Evolutionary conservation across 2,888 invertebrate genomes (phyloP).

Genomic region (Schizotus pectinicornis): DNA sequence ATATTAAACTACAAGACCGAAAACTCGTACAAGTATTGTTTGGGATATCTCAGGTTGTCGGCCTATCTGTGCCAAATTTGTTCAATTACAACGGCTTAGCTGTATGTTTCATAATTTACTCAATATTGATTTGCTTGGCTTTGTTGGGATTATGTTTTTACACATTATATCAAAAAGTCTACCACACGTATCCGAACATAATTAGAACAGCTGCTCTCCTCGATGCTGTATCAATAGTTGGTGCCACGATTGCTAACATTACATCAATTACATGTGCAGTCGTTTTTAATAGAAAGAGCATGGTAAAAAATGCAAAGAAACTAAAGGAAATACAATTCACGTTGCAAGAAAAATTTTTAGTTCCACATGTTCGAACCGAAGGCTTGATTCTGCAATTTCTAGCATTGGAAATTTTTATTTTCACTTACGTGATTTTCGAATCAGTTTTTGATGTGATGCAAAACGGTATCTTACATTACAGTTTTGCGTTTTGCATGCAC

Average conservation of each 20-base stretch:
- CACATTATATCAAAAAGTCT: conserved; percentile 1
- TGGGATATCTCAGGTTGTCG: not conserved
- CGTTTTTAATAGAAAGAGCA: not conserved
- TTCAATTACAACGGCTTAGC: conserved; percentile 13
- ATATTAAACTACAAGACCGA: not conserved
- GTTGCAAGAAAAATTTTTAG: conserved; percentile 10
- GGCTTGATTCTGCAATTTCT: not conserved
- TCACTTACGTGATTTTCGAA: not conserved
- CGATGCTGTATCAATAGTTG: conserved; percentile 1
- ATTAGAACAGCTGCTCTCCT: conserved; percentile 1
- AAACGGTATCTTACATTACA: not conserved
- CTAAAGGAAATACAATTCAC: conserved; percentile 7
- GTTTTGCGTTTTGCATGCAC: not conserved
- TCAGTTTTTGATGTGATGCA: not conserved
- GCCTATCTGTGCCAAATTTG: conserved; percentile 14
- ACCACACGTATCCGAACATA: not conserved
- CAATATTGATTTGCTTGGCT: conserved; percentile 1
- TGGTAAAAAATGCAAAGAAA: conserved; percentile 2
- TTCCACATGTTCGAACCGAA: not conserved
- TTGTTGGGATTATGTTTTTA: conserved; percentile 2
- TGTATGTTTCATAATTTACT: conserved; percentile 8
- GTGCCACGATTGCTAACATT: conserved; percentile 7
- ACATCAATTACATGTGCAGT: conserved; percentile 2
- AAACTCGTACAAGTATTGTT: conserved; percentile 8
- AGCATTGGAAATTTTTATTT: not conserved